Conservation (phyloP, 2,888 invertebrate species). For the Ophion ellenae region DNA sequence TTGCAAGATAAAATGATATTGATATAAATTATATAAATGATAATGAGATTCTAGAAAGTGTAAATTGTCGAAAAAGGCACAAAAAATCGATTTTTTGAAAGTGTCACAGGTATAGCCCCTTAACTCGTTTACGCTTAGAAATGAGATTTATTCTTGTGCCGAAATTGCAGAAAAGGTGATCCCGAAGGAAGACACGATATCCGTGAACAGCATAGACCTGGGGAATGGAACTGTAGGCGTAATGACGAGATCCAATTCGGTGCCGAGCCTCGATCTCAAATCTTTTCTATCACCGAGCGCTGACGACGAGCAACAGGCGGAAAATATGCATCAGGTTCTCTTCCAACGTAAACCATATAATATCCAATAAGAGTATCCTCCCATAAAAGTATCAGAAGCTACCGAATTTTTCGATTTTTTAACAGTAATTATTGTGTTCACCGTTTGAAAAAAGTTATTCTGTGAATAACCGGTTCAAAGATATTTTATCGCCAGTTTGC, state of each 20-base stretch:
- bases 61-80: too few species aligned
- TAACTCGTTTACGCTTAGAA: background rate
- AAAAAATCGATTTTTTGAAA: background rate
- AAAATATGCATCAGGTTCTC: conserved; percentile 79
- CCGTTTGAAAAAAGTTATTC: too few species aligned
- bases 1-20: too few species aligned
- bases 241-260: conserved; percentile 81
- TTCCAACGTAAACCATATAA: background rate
- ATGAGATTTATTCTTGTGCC: conserved; percentile 40
- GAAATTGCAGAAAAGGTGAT: conserved; percentile 75
- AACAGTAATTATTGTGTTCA: too few species aligned
- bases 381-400: too few species aligned
- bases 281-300: conserved; percentile 79
- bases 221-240: conserved; percentile 74
- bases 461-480: too few species aligned
- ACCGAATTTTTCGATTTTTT: too few species aligned
- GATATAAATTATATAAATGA: too few species aligned
- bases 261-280: conserved; percentile 83
- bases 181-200: conserved; percentile 80
- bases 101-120: background rate
- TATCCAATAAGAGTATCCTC: too few species aligned
- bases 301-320: conserved; percentile 78
- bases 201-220: conserved; percentile 82
- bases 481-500: too few species aligned
- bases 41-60: too few species aligned